Evolutionary conservation across 2,888 invertebrate species (phyloP), one percentile per base, ranked within the genome.

Genomic region (Heliconius charithonia): DNA sequence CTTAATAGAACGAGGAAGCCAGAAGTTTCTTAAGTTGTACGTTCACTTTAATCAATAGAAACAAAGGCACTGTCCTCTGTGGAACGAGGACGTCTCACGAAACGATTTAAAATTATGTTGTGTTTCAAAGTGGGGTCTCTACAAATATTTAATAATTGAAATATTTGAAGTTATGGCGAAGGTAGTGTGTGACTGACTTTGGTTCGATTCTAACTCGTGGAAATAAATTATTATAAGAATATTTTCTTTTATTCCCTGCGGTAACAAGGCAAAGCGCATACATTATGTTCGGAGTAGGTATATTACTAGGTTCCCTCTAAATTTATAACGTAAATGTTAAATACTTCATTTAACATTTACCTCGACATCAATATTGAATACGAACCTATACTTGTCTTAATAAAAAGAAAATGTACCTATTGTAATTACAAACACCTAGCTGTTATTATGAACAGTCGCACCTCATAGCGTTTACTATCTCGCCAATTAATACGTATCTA

Each of bases 61-160:
- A 67, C 72, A 80, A 77, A 59, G 87, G 89, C 67, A 25, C 63
- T 65, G 65, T 56, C 32, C 65, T 67, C 67, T 73, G n/a, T 37
- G 37, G 67, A 81, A 80, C 74, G 66, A 74, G 72, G 37, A 70
- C 78, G 69, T 77, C 71, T 67, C 70, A 76, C 78, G 41, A 32
- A 32, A 32, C 9, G 9, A 82, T 80, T 78, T 69, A 79, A 79
- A 80, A 76, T 78, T 77, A 7, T 51, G 29, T 29, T 41, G 37
- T 67, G 70, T 72, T 71, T 56, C 29, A 56, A 72, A 12, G 25
- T 41, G 2, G 25, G 16, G 16, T 37, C n/a, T 32, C n/a, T 25
- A 69, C 37, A 66, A 67, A 67, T 67, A 32, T 37, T 67, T 37
- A 67, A 16, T 19, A 29, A 27, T 9, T 29, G 29, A 27, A 16